These are phyloP conservation scores for Pristionchus maxplancki DNA, from an alignment of 2,888 invertebrate species.

Conservation along the genomic window DNA sequence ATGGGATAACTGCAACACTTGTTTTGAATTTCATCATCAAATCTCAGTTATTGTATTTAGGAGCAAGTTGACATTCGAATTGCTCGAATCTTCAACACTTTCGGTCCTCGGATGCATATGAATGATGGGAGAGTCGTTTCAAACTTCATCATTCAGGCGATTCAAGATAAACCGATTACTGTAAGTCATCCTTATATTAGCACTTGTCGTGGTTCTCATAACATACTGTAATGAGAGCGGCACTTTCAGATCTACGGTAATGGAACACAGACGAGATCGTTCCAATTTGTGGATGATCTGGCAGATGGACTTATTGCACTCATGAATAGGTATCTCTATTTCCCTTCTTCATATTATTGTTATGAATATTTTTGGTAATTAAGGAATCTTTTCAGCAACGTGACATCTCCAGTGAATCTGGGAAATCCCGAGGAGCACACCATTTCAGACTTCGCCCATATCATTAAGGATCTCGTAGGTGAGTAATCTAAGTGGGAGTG, in stretches of 20 bases:
- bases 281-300: constrained; percentile 97
- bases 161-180: constrained; percentile 94
- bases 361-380: neutral
- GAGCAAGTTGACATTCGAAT: constrained; percentile 95
- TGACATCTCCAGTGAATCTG: constrained; percentile 92
- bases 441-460: constrained; percentile 85
- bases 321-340: constrained; percentile 85
- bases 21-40: neutral
- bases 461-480: constrained; percentile 81
- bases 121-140: constrained; percentile 98
- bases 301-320: constrained; percentile 93
- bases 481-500: constrained; percentile 60
- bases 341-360: neutral
- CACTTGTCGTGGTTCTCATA: too few species aligned
- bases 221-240: neutral
- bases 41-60: too few species aligned
- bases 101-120: constrained; percentile 98
- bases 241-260: constrained; percentile 81
- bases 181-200: too few species aligned
- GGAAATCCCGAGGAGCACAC: constrained; percentile 99
- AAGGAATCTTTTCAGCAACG: constrained; percentile 83
- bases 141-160: constrained; percentile 96
- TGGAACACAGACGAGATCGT: constrained; percentile 87
- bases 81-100: constrained; percentile 98
- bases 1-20: neutral